A percentile compares a stretch with the other conserved stretches of the same genome.
phyloP scores from a whole-genome alignment of 2,888 invertebrate genomes.

The Cryptophagus acutangulus region DNA sequence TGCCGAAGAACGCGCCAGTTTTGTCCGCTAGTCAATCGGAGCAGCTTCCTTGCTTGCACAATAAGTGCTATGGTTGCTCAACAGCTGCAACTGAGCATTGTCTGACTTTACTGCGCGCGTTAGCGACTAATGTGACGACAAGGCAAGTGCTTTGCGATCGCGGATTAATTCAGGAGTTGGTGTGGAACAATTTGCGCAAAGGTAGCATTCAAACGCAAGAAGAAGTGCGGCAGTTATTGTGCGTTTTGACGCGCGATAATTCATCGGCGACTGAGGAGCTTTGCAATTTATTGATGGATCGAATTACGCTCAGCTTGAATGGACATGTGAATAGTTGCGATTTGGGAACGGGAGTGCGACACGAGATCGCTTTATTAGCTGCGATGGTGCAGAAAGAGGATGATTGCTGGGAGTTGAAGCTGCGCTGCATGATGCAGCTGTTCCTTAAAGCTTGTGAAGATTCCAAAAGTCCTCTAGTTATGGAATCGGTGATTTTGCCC shows the following conservation, averaged over 20 bases:
- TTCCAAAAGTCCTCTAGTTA: slow-evolving; percentile 78
- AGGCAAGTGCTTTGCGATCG: slow-evolving; percentile 73
- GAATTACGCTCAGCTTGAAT: slow-evolving; percentile 72
- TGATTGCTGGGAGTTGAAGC: slow-evolving; percentile 89
- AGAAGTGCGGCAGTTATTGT: slow-evolving; percentile 83
- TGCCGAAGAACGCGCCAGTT: slow-evolving; percentile 44
- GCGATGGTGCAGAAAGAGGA: slow-evolving; percentile 89
- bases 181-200: slow-evolving; percentile 83
- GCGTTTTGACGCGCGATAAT: slow-evolving; percentile 85
- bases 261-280: slow-evolving; percentile 75
- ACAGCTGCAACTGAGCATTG: slow-evolving; percentile 92
- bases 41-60: slow-evolving; percentile 42
- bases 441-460: slow-evolving; percentile 75
- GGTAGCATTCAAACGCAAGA: slow-evolving; percentile 78
- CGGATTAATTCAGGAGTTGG: slow-evolving; percentile 78
- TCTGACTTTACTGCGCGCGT: slow-evolving; percentile 80
- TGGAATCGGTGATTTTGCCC: slow-evolving; percentile 87
- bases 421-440: slow-evolving; percentile 81
- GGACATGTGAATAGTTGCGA: slow-evolving; percentile 73
- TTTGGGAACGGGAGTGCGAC: slow-evolving; percentile 72
- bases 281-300: slow-evolving; percentile 73
- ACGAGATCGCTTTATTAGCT: slow-evolving; percentile 83
- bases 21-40: slow-evolving; percentile 31
- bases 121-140: slow-evolving; percentile 75
- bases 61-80: slow-evolving; percentile 82